Conservation (phyloP, 2,888 invertebrate species). For the Dorcus hopei region DNA sequence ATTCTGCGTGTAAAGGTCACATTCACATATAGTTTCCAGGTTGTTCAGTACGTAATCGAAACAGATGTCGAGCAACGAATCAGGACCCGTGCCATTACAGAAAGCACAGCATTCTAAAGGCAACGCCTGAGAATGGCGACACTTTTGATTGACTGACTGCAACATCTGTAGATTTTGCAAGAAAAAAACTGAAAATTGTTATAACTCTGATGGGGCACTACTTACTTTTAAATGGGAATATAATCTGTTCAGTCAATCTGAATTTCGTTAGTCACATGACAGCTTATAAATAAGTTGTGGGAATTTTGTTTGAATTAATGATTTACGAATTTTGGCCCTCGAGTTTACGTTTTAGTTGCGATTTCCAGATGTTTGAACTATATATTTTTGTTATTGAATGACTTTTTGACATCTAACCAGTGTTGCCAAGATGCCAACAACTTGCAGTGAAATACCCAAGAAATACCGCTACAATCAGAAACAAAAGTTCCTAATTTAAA, state of each 20-base stretch:
- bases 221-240: not conserved
- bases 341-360: conserved; percentile 13
- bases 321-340: conserved; percentile 9
- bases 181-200: not conserved
- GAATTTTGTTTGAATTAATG: not conserved
- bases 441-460: not conserved
- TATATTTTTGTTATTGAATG: conserved; percentile 42
- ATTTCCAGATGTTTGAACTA: conserved; percentile 40
- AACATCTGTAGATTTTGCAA: conserved; percentile 37
- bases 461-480: not conserved
- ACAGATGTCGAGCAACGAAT: conserved; percentile 62
- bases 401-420: conserved; percentile 37
- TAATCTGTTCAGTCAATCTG: not conserved
- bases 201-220: not conserved
- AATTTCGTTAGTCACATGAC: conserved; percentile 18
- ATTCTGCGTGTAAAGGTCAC: conserved; percentile 48
- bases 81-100: conserved; percentile 52
- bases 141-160: conserved; percentile 34
- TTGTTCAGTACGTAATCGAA: conserved; percentile 62
- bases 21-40: conserved; percentile 59
- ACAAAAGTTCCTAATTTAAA: no score
- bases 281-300: conserved; percentile 5
- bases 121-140: conserved; percentile 45
- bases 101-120: conserved; percentile 46
- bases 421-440: no score